phyloP scores from a whole-genome alignment of 2,797 vertebrate species.

The Sorex maritimensis region DNA sequence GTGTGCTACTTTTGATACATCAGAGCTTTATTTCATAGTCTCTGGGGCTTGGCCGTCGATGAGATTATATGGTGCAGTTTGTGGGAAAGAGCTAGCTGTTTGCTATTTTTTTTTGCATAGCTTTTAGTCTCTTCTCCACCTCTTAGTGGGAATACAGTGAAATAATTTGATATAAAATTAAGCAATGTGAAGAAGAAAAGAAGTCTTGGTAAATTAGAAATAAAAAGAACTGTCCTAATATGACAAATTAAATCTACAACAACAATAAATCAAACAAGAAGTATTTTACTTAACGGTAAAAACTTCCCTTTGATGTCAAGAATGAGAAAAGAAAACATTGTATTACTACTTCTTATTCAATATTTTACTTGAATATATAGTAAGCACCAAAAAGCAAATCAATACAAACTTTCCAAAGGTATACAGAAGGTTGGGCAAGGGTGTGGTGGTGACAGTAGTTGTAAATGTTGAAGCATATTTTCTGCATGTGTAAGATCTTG shows the following conservation, averaged over 20 bases:
- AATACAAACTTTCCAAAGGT: background rate
- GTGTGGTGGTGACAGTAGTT: too few species aligned
- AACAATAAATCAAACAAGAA: background rate
- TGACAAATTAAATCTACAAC: background rate
- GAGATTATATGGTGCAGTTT: too few species aligned
- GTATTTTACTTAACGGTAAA: background rate
- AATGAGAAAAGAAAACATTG: background rate
- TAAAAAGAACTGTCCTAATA: background rate
- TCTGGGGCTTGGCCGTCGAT: too few species aligned
- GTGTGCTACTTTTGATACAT: too few species aligned
- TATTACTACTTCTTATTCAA: background rate
- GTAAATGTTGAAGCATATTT: too few species aligned
- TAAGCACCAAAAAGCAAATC: background rate
- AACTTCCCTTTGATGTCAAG: background rate
- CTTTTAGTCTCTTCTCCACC: background rate
- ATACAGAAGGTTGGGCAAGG: background rate
- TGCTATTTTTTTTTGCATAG: too few species aligned
- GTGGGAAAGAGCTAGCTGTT: too few species aligned
- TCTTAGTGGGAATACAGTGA: background rate
- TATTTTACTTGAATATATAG: background rate
- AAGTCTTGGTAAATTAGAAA: constrained; percentile 31
- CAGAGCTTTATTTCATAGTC: too few species aligned
- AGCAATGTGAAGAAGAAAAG: background rate
- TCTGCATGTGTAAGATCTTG: too few species aligned
- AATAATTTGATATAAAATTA: constrained; percentile 10